These are phyloP conservation scores for Anguilla anguilla DNA, from an alignment of 2,797 vertebrate species.

Conservation along the genomic window DNA sequence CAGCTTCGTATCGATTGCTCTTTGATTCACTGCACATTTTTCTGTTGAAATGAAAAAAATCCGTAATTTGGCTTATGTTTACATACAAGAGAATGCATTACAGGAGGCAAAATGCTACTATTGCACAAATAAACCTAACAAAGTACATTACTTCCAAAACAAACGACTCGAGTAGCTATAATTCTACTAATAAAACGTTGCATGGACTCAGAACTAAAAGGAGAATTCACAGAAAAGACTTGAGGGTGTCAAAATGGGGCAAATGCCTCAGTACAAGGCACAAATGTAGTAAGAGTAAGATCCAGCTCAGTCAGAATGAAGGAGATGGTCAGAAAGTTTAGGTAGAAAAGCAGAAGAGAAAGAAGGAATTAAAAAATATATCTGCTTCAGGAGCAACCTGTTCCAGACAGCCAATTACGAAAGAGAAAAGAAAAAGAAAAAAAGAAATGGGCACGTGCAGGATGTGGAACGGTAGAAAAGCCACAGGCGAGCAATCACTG, in stretches of 20 bases:
- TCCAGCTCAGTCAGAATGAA: not conserved
- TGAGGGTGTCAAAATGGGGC: not conserved
- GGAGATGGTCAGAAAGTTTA: not conserved
- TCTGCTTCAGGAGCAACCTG: not conserved
- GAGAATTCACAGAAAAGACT: not conserved
- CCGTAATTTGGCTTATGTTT: too few species aligned
- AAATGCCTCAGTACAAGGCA: not conserved
- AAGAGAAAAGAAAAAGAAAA: not conserved
- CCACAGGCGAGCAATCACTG: not conserved
- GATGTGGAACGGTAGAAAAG: not conserved
- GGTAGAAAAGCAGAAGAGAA: conserved; percentile 4
- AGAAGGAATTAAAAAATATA: not conserved
- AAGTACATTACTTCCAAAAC: too few species aligned
- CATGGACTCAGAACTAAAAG: not conserved
- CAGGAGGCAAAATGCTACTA: too few species aligned
- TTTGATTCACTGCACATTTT: too few species aligned
- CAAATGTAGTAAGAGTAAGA: not conserved
- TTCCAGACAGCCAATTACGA: not conserved
- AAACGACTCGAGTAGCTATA: too few species aligned
- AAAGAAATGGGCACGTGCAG: not conserved
- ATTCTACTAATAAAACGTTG: not conserved
- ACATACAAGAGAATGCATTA: too few species aligned
- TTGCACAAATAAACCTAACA: too few species aligned
- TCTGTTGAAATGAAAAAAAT: too few species aligned
- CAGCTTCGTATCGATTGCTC: too few species aligned